Evolutionary conservation across 2,888 invertebrate species (phyloP).

Genomic region (Drosophila prolongata): DNA sequence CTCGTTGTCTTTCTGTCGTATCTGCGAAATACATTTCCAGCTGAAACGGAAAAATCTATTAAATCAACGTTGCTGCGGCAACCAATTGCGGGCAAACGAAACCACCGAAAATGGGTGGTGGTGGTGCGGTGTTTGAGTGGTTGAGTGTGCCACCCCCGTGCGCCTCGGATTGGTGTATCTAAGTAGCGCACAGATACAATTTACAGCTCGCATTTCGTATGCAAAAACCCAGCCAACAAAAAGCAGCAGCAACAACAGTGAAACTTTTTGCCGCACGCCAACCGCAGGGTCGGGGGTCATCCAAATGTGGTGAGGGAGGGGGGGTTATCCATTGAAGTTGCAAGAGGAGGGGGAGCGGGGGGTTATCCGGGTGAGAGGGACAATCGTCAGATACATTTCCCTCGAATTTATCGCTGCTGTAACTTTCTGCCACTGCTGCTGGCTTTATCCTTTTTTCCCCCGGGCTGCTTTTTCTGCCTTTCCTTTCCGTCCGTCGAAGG

Average conservation of each 20-base stretch:
- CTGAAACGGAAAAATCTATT: constrained; percentile 84
- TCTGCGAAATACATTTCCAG: constrained; percentile 77
- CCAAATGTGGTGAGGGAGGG: not conserved
- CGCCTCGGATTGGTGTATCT: constrained; percentile 69
- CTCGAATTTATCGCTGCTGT: constrained; percentile 83
- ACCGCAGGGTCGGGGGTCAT: constrained; percentile 50
- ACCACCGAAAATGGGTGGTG: constrained; percentile 70
- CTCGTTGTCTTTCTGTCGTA: constrained; percentile 48
- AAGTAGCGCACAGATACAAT: constrained; percentile 81
- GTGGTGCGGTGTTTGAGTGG: constrained; percentile 5
- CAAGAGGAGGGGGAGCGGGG: constrained; percentile 3
- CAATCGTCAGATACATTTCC: constrained; percentile 77
- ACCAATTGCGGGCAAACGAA: constrained; percentile 84
- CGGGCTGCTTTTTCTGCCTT: constrained; percentile 2
- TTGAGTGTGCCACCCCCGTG: constrained; percentile 67
- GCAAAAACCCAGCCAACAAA: constrained; percentile 66
- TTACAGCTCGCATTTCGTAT: constrained; percentile 81
- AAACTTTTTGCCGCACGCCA: constrained; percentile 66
- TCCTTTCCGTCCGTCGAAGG: constrained; percentile 34
- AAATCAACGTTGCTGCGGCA: constrained; percentile 84
- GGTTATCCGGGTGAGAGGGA: constrained; percentile 2
- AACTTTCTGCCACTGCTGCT: constrained; percentile 61
- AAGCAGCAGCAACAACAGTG: constrained; percentile 27
- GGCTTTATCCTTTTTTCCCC: constrained; percentile 12
- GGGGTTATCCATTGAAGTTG: no score